phyloP scores from a whole-genome alignment of 2,888 invertebrate genomes.

The Nemotelus nigrinus region DNA sequence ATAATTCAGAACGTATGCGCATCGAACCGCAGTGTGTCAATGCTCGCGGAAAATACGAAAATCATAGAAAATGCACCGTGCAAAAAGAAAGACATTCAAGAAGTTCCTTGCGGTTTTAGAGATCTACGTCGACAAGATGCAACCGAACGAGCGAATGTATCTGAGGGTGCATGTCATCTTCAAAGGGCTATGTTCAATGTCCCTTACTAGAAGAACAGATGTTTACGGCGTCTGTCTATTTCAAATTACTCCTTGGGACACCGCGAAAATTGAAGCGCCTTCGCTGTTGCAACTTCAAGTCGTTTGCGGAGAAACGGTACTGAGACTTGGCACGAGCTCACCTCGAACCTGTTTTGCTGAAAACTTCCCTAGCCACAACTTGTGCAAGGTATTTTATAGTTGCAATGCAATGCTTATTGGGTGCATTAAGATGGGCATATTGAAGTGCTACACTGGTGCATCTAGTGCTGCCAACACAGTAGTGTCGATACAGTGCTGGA shows the following conservation, averaged over 20 bases:
- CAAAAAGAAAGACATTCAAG: slow-evolving; percentile 11
- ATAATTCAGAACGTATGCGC: too few species aligned
- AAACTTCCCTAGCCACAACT: slow-evolving; percentile 3
- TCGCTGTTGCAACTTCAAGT: background rate
- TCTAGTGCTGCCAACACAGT: too few species aligned
- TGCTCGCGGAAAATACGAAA: too few species aligned
- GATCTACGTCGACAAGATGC: background rate
- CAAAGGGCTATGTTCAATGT: slow-evolving; percentile 1
- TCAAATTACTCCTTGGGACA: slow-evolving; percentile 11
- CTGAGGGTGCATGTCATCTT: background rate
- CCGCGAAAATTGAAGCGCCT: slow-evolving; percentile 31
- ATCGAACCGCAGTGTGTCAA: too few species aligned
- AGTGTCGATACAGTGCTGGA: too few species aligned
- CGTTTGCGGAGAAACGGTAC: background rate
- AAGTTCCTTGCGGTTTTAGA: slow-evolving; percentile 26
- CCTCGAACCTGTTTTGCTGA: slow-evolving; percentile 27
- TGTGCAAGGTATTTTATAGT: slow-evolving; percentile 8
- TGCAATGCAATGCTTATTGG: background rate
- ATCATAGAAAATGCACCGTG: too few species aligned
- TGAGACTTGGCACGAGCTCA: slow-evolving; percentile 24
- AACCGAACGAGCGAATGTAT: background rate
- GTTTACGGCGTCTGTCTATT: slow-evolving; percentile 29
- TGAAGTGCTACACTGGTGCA: too few species aligned
- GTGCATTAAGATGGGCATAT: too few species aligned
- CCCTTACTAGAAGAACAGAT: slow-evolving; percentile 21